These are phyloP conservation scores for Parnassius orleans DNA, from an alignment of 2,888 invertebrate species.

Conservation along the genomic window DNA sequence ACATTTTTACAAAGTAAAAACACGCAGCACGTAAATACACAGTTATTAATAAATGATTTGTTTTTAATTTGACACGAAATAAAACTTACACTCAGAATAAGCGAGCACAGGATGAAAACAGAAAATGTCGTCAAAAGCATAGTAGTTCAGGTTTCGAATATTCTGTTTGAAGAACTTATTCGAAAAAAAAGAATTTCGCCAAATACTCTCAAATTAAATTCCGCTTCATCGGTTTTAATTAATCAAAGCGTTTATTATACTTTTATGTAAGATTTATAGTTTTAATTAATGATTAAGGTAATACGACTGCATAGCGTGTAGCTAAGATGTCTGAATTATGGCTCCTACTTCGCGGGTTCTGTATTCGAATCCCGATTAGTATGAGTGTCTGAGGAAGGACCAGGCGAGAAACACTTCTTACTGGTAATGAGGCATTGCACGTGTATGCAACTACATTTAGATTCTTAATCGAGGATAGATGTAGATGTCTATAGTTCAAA, in stretches of 20 bases:
- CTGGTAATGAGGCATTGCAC: no score
- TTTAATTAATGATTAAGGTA: background rate
- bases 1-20: background rate
- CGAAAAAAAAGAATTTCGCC: background rate
- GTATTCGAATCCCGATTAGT: no score
- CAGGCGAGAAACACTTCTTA: no score
- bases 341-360: no score
- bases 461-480: no score
- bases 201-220: background rate
- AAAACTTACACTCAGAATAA: slow-evolving; percentile 15
- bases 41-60: background rate
- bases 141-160: slow-evolving; percentile 7
- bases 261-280: background rate
- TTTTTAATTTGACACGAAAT: background rate
- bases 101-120: slow-evolving; percentile 1
- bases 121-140: slow-evolving; percentile 5
- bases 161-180: slow-evolving; percentile 1
- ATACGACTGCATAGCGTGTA: background rate
- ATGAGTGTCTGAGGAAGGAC: no score
- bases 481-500: no score
- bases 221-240: slow-evolving; percentile 18
- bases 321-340: no score
- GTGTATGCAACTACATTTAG: no score
- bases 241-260: slow-evolving; percentile 15
- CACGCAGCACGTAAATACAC: background rate